Conservation (phyloP, 2,797 vertebrate genomes). For the Macropodus opercularis region DNA sequence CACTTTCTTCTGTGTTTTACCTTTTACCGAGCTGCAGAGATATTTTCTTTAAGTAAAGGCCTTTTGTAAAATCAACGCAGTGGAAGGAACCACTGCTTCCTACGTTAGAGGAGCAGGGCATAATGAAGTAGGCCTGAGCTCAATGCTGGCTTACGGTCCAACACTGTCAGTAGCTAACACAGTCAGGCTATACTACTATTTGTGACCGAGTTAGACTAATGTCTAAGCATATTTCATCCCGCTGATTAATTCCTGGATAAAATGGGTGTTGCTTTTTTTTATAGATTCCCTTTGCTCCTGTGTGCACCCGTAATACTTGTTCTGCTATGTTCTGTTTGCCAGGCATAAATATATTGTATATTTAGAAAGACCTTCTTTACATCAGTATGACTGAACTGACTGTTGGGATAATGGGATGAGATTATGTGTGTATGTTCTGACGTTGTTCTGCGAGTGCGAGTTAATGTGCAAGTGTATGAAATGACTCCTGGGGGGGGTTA, state of each 20-base stretch:
- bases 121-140: background rate
- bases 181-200: too few relatives aligned
- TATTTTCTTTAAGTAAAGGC: background rate
- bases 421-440: constrained; percentile 26
- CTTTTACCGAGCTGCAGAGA: background rate
- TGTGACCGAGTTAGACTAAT: too few relatives aligned
- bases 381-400: constrained; percentile 18
- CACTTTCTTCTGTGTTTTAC: constrained; percentile 10
- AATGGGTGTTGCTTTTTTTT: too few relatives aligned
- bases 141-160: too few relatives aligned
- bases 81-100: background rate
- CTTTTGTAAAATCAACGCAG: background rate
- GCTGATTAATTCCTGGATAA: too few relatives aligned
- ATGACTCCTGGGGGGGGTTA: constrained; percentile 70
- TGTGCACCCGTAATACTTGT: too few relatives aligned
- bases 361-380: background rate
- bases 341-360: background rate
- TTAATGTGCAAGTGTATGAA: constrained; percentile 59
- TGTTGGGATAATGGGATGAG: constrained; percentile 23
- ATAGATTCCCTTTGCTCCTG: too few relatives aligned
- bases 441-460: constrained; percentile 37
- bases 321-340: too few relatives aligned
- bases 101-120: too few relatives aligned
- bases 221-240: too few relatives aligned
- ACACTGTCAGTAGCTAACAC: too few relatives aligned